A percentile compares a stretch with the other conserved stretches of the same genome.
These are phyloP conservation scores for Trissoscelio sp. DNA, from an alignment of 2,888 invertebrate species.

Conservation along the genomic window DNA sequence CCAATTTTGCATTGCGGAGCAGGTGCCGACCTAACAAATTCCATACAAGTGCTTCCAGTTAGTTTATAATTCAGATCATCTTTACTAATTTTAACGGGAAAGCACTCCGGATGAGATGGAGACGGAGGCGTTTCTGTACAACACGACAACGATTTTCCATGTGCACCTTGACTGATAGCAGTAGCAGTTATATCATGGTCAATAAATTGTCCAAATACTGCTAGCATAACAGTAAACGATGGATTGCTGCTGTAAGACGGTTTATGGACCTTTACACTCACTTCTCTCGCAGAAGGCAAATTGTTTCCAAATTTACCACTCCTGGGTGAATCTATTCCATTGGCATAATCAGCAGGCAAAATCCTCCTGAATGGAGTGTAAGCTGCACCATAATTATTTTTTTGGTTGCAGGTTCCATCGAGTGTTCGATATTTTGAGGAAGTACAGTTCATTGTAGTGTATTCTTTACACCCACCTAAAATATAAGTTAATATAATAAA, in stretches of 20 bases:
- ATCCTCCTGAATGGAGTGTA: constrained; percentile 90
- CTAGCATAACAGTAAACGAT: constrained; percentile 92
- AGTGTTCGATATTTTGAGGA: constrained; percentile 86
- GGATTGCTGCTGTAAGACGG: constrained; percentile 90
- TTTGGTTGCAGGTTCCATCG: constrained; percentile 91
- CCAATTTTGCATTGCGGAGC: constrained; percentile 91
- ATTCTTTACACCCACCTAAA: constrained; percentile 74
- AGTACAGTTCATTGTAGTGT: constrained; percentile 71
- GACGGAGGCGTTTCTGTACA: constrained; percentile 84
- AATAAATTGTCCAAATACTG: constrained; percentile 94
- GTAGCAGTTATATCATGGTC: constrained; percentile 95
- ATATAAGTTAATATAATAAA: neutral
- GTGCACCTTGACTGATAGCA: constrained; percentile 89
- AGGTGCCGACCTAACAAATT: constrained; percentile 93
- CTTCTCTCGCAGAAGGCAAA: constrained; percentile 90
- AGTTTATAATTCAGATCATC: constrained; percentile 89
- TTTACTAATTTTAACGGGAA: constrained; percentile 88
- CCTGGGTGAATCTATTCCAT: constrained; percentile 88
- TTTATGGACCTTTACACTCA: constrained; percentile 89
- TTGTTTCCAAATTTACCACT: constrained; percentile 84
- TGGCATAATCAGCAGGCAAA: constrained; percentile 90
- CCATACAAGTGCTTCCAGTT: constrained; percentile 91
- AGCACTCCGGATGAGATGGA: constrained; percentile 90
- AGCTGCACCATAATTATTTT: constrained; percentile 88
- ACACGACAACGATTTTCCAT: constrained; percentile 90